These are phyloP conservation scores for Chirona hameri DNA, from an alignment of 2,888 invertebrate genomes.

Conservation along the genomic window DNA sequence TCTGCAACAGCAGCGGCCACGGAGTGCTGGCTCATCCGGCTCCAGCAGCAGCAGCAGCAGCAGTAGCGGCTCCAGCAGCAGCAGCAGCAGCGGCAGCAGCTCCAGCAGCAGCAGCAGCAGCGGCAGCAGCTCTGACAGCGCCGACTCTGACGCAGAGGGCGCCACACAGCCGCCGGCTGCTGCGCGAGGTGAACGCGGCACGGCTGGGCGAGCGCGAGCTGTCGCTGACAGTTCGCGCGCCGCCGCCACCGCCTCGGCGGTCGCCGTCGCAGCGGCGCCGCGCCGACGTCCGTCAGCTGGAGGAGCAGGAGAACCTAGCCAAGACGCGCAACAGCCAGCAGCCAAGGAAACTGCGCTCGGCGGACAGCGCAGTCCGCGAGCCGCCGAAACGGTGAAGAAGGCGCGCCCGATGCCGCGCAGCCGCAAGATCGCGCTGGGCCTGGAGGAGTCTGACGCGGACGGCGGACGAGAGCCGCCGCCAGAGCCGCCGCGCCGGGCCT, in stretches of 20 bases:
- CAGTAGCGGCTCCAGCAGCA: neutral
- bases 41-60: slow-evolving; percentile 12
- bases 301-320: slow-evolving; percentile 28
- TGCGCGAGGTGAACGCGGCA: slow-evolving; percentile 27
- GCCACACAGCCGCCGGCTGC: neutral
- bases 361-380: slow-evolving; percentile 6
- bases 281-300: neutral
- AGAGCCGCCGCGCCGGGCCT: neutral
- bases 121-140: slow-evolving; percentile 22
- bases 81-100: neutral
- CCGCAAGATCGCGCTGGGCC: slow-evolving; percentile 3
- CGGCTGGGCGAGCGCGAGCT: slow-evolving; percentile 27
- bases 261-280: neutral
- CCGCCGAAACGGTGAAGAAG: neutral
- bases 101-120: slow-evolving; percentile 2
- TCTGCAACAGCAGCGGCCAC: slow-evolving; percentile 22
- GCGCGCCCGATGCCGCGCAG: slow-evolving; percentile 12
- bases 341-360: slow-evolving; percentile 22
- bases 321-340: slow-evolving; percentile 13
- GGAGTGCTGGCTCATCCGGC: neutral
- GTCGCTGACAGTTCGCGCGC: neutral
- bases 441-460: neutral
- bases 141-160: neutral
- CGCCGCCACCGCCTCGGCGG: neutral
- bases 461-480: neutral